Conservation (phyloP, 2,888 invertebrate genomes). For the Papilio gigon region DNA sequence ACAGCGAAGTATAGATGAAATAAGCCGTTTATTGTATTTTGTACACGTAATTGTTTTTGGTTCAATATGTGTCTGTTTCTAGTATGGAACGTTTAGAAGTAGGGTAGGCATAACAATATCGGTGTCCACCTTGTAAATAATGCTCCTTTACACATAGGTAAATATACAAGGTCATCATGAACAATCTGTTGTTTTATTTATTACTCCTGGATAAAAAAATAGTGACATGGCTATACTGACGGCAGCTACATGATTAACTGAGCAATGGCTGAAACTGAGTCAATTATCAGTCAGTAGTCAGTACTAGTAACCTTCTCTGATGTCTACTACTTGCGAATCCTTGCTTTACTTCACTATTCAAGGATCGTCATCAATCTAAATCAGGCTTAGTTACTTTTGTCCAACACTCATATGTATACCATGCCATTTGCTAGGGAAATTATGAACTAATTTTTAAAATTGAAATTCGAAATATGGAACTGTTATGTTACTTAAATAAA, state of each 20-base stretch:
- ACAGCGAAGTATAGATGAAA: conserved; percentile 38
- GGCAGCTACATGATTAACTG: too few relatives aligned
- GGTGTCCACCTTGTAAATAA: conserved; percentile 82
- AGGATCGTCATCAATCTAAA: too few relatives aligned
- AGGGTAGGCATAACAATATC: conserved; percentile 67
- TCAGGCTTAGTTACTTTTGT: too few relatives aligned
- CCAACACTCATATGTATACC: background rate
- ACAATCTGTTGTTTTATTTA: conserved; percentile 62
- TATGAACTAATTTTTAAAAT: background rate
- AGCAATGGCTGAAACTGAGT: too few relatives aligned
- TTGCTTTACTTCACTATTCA: too few relatives aligned
- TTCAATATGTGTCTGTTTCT: conserved; percentile 48
- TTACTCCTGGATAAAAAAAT: too few relatives aligned
- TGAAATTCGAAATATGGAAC: background rate
- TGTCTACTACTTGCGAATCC: too few relatives aligned
- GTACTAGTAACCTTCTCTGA: too few relatives aligned
- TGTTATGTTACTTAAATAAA: too few relatives aligned
- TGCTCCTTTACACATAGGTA: conserved; percentile 81
- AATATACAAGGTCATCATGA: conserved; percentile 78
- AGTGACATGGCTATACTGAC: too few relatives aligned
- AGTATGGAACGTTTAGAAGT: conserved; percentile 53
- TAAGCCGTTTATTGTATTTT: conserved; percentile 38
- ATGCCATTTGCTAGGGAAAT: background rate
- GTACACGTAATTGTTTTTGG: conserved; percentile 30
- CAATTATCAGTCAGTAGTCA: too few relatives aligned